Base-by-base conservation (phyloP, 2,113 vertebrate species). In the Axis porcinus region DNA sequence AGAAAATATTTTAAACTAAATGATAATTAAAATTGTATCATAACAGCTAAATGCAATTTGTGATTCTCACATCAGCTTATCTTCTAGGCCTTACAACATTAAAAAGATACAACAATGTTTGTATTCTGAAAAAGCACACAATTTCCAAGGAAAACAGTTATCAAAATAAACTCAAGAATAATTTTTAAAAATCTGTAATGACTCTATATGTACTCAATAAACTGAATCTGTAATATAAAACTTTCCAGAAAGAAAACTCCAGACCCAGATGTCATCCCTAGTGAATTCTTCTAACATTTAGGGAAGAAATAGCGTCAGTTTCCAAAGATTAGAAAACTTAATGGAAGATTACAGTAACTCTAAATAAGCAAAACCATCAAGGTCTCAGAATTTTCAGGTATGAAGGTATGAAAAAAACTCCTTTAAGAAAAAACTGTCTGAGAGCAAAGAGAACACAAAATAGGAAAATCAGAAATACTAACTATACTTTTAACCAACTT, bases 271-370 rank as follows among this genome's bases (percentile, higher is more conserved):
- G 54, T 94, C 89, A 95, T 93, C 94, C 84, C 40, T 36, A 85
- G 86, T 91, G 92, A 94, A 88, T 91, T 94, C 54, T 62, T 91
- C 60, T 94, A 95, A 87, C 1, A 94, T 97, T 95, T 95, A 96
- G 58, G 81, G 55, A 86, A 92, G 81, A 96, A 88, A 81, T 74
- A 85, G 16, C 10, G 45, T 62, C 62, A 64, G 79, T 94, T 60
- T 74, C 52, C 57, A 81, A 87, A 92, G 45, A 90, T 92, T 87
- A 96, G 85, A 81, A 96, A 64, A 67, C 13, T 81, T 88, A 76
- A 58, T 58, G 64, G 15, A 89, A 74, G 43, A 89, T 94, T 93
- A 81, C 40, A 96, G 19, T 30, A 85, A 60, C 14, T 88, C 60
- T 30, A 79, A 89, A 70, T 79, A 92, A 79, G 76, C 23, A 91